A percentile compares a stretch with the other conserved stretches of the same genome.
These are phyloP conservation scores for Carollia perspicillata DNA, from an alignment of 2,113 vertebrate species.

Conservation along the genomic window DNA sequence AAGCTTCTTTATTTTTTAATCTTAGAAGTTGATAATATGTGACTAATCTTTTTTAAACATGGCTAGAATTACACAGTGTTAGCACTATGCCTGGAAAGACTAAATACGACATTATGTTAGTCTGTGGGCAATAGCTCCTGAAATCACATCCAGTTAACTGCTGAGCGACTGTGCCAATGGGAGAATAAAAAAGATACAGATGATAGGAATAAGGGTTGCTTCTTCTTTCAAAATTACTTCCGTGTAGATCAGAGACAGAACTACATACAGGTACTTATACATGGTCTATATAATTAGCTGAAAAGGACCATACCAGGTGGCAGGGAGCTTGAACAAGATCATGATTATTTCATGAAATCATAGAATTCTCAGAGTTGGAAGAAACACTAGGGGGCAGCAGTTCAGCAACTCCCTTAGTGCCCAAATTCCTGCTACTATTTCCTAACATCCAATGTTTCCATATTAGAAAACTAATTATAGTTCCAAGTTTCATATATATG, in stretches of 20 bases:
- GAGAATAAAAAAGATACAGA: not conserved
- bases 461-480: not conserved
- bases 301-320: not conserved
- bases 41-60: not conserved
- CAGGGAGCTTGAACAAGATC: not conserved
- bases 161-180: not conserved
- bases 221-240: not conserved
- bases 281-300: not conserved
- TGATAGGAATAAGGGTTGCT: not conserved
- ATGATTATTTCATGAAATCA: not conserved
- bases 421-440: not conserved
- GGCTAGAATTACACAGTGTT: not conserved
- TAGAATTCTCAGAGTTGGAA: not conserved
- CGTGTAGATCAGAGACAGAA: not conserved
- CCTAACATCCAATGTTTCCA: not conserved
- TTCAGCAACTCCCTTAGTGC: not conserved
- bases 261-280: not conserved
- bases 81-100: not conserved
- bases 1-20: not conserved
- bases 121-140: not conserved
- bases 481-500: not conserved
- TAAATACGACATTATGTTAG: not conserved
- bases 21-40: not conserved
- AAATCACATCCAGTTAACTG: not conserved
- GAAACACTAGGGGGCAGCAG: not conserved